Percentiles rank a stretch among this genome's conserved stretches.
These are phyloP conservation scores for Clunio marinus DNA, from an alignment of 2,888 invertebrate genomes.

Conservation along the genomic window DNA sequence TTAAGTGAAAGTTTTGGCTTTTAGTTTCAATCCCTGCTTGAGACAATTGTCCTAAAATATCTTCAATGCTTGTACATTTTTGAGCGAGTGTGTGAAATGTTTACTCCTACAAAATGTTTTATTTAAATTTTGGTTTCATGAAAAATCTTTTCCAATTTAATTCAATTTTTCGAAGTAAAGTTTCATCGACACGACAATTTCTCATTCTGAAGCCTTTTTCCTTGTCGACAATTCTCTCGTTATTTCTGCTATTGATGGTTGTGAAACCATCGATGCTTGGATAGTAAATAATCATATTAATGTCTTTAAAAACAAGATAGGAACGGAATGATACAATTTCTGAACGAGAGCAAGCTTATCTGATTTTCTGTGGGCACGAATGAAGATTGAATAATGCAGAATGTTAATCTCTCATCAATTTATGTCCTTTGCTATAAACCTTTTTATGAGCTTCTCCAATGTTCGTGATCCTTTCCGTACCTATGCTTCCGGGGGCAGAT, in stretches of 20 bases:
- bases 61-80: too few relatives aligned
- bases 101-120: background rate
- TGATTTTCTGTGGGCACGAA: background rate
- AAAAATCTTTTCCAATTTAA: constrained; percentile 20
- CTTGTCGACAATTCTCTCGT: background rate
- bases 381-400: constrained; percentile 27
- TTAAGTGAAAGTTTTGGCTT: too few relatives aligned
- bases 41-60: too few relatives aligned
- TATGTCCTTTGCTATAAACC: constrained; percentile 13
- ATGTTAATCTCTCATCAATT: constrained; percentile 28
- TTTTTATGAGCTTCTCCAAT: constrained; percentile 19
- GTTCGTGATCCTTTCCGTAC: background rate
- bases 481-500: background rate
- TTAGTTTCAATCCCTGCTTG: too few relatives aligned
- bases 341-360: background rate
- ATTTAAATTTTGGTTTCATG: constrained; percentile 16
- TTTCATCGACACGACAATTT: constrained; percentile 7
- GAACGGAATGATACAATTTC: background rate
- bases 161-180: constrained; percentile 29
- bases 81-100: too few relatives aligned
- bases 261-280: too few relatives aligned
- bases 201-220: background rate
- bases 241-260: background rate
- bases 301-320: constrained; percentile 13
- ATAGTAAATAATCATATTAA: constrained; percentile 9